A percentile compares a stretch with the other conserved stretches of the same genome.
These are phyloP conservation scores for Tillus elongatus DNA, from an alignment of 2,888 invertebrate species.

Conservation along the genomic window DNA sequence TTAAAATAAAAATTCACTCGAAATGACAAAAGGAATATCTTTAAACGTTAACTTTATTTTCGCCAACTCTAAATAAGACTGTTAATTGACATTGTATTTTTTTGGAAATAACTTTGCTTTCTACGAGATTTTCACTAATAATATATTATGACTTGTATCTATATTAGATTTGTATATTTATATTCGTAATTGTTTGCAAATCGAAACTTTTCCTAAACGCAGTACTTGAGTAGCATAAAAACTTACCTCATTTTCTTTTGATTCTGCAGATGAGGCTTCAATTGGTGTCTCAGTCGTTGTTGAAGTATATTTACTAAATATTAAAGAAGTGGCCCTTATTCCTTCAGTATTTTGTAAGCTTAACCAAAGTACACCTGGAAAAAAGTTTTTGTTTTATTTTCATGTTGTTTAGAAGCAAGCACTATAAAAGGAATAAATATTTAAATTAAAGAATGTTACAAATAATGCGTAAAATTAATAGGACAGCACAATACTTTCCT, in stretches of 20 bases:
- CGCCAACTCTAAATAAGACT: too few relatives aligned
- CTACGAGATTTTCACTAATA: background rate
- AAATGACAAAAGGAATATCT: too few relatives aligned
- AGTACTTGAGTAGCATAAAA: too few relatives aligned
- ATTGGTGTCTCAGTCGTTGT: conserved; percentile 45
- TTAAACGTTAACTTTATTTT: too few relatives aligned
- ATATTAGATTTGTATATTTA: background rate
- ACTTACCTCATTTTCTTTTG: conserved; percentile 38
- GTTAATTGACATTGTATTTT: too few relatives aligned
- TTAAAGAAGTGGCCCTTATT: conserved; percentile 52
- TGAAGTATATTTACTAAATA: conserved; percentile 50
- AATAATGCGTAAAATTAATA: too few relatives aligned
- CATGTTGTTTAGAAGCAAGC: too few relatives aligned
- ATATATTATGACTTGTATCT: background rate
- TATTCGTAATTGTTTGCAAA: background rate
- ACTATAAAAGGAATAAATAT: too few relatives aligned
- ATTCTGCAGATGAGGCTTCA: conserved; percentile 28
- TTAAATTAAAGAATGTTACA: too few relatives aligned
- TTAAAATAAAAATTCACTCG: too few relatives aligned
- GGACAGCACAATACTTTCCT: too few relatives aligned
- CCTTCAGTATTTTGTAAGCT: conserved; percentile 47
- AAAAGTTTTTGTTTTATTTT: too few relatives aligned
- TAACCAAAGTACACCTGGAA: conserved; percentile 42
- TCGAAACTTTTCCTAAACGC: background rate
- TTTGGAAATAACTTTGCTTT: background rate